Conservation (phyloP, 92 coral and sea anemone species). For the Phenganax marumi region DNA sequence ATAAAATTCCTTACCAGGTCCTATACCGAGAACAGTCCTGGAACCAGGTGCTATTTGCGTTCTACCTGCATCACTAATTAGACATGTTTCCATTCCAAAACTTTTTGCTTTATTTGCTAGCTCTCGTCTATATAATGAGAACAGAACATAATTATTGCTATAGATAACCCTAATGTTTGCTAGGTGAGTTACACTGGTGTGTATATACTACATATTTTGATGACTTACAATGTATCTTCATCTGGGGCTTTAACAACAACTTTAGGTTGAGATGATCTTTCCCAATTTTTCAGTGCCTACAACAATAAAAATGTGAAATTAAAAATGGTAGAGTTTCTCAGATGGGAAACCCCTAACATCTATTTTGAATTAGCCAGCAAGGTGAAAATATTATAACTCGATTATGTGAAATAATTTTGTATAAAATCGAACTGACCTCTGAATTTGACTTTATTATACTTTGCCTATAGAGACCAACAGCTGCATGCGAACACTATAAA, state of each 20-base stretch:
- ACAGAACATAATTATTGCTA: too few species aligned
- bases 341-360: background rate
- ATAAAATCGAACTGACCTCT: slow-evolving; percentile 57
- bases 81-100: slow-evolving; percentile 81
- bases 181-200: background rate
- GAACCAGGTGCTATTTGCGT: slow-evolving; percentile 99
- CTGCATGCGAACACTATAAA: slow-evolving; percentile 94
- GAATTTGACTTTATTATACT: slow-evolving; percentile 60
- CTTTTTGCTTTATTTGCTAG: slow-evolving; percentile 69
- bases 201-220: background rate
- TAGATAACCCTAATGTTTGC: background rate
- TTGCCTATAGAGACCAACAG: slow-evolving; percentile 88
- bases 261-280: slow-evolving; percentile 78
- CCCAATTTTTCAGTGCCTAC: slow-evolving; percentile 79
- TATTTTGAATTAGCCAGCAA: background rate
- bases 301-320: background rate
- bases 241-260: slow-evolving; percentile 96
- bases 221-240: slow-evolving; percentile 75
- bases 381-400: too few species aligned
- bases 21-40: slow-evolving; percentile 91
- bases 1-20: slow-evolving; percentile 71
- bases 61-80: slow-evolving; percentile 94
- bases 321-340: background rate
- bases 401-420: background rate
- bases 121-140: slow-evolving; percentile 51